Base-by-base conservation (phyloP, 1,140 invertebrate species). In the Odontomachus brunneus region DNA sequence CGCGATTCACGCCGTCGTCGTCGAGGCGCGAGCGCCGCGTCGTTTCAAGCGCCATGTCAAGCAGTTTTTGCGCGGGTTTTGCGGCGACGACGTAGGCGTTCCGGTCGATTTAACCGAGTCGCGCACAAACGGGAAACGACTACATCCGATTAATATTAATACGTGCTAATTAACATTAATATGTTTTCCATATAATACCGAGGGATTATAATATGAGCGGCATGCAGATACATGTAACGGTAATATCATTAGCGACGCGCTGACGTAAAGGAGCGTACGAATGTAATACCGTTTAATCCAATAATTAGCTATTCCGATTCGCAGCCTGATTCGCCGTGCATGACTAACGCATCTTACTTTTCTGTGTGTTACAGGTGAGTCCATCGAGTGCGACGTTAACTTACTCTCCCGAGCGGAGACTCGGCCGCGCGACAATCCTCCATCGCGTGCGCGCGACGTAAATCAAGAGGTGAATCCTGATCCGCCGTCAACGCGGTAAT, bases 111-210 rank as follows among this genome's bases (percentile, higher is more conserved):
- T 71, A 78, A n/a, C 33, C 44, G n/a, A 19, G 65, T 7, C 38
- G 51, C 75, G 66, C 51, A 57, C 75, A 59, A 80, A 80, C 51
- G 12, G 26, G 75, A 53, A 69, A 80, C 71, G 65, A 69, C 57
- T 57, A 49, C 75, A 80, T 80, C 65, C 53, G 75, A 80, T 80
- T 80, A 80, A 80, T 65, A 80, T 80, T 80, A 80, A 80, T 80
- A 80, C 65, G 51, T 48, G 65, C 38, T 80, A 80, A 80, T 80
- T 80, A 80, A 80, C 75, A 80, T 71, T 80, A 80, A 80, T 69
- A 80, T 80, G 75, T 80, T 80, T 80, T 71, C 65, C 75, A 80
- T 71, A 51, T 80, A 78, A 78, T 78, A 78, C 51, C 63, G 51
- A 33, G 12, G 51, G 22, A 78, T 78, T 78, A 80, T 69, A 76